Evolutionary conservation across 1,140 invertebrate species (phyloP).

Genomic region (Dendrolimus kikuchii): DNA sequence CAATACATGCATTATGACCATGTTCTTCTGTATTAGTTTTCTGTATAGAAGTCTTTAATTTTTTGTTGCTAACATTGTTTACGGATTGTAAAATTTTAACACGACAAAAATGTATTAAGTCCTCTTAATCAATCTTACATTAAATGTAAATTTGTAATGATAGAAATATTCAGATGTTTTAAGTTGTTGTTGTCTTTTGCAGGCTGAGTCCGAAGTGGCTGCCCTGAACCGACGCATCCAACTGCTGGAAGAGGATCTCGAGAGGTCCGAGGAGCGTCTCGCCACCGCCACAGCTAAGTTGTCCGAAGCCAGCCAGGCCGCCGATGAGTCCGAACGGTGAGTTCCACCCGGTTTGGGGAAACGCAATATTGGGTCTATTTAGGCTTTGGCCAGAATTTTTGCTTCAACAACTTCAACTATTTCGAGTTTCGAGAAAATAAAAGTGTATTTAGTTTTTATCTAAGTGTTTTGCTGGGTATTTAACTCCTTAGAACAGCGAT

Average conservation of each 20-base stretch:
- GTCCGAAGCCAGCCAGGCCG: constrained; percentile 98
- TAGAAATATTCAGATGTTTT: too few relatives aligned
- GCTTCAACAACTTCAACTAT: not conserved
- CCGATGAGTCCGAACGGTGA: constrained; percentile 99
- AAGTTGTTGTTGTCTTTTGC: constrained; percentile 38
- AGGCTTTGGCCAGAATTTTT: not conserved
- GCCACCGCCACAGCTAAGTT: constrained; percentile 97
- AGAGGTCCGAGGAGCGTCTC: constrained; percentile 97
- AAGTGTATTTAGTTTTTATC: too few relatives aligned
- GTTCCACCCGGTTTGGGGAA: constrained; percentile 27
- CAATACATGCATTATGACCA: too few relatives aligned
- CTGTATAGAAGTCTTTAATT: too few relatives aligned
- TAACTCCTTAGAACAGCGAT: not conserved
- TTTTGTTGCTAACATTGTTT: too few relatives aligned
- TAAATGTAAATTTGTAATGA: too few relatives aligned
- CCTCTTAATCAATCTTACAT: too few relatives aligned
- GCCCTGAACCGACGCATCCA: constrained; percentile 98
- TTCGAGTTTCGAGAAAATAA: too few relatives aligned
- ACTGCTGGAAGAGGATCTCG: constrained; percentile 98
- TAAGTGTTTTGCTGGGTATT: too few relatives aligned
- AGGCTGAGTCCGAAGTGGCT: constrained; percentile 99
- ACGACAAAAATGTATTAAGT: too few relatives aligned
- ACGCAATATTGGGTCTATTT: constrained; percentile 1
- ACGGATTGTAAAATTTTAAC: too few relatives aligned
- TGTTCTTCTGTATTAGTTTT: too few relatives aligned